phyloP scores from a whole-genome alignment of 2,888 invertebrate genomes.

The Hydroisotoma schaefferi region DNA sequence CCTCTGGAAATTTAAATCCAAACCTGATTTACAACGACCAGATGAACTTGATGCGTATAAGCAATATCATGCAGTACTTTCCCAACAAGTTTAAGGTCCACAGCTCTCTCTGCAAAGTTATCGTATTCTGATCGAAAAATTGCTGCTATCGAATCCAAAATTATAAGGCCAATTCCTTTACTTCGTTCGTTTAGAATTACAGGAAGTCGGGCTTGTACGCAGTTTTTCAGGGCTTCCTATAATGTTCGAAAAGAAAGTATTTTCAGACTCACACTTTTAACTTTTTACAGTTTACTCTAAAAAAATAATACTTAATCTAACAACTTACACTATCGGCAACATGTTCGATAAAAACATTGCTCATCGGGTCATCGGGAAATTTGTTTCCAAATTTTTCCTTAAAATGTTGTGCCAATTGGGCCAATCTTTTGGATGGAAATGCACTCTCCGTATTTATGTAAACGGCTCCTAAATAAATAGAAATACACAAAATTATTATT shows the following conservation, averaged over 20 bases:
- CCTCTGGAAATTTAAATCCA: neutral
- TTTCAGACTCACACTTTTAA: neutral
- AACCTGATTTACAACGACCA: slow-evolving; percentile 10
- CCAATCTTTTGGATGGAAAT: slow-evolving; percentile 68
- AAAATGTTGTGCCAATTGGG: slow-evolving; percentile 31
- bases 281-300: neutral
- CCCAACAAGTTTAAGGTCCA: neutral
- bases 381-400: slow-evolving; percentile 15
- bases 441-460: slow-evolving; percentile 75
- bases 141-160: slow-evolving; percentile 73
- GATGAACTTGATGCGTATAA: slow-evolving; percentile 33
- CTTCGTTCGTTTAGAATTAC: slow-evolving; percentile 56
- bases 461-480: slow-evolving; percentile 56
- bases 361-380: slow-evolving; percentile 48
- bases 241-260: slow-evolving; percentile 45
- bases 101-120: neutral
- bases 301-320: neutral
- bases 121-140: slow-evolving; percentile 62
- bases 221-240: slow-evolving; percentile 59
- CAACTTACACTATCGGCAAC: slow-evolving; percentile 58
- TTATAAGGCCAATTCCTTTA: slow-evolving; percentile 59
- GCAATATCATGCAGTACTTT: slow-evolving; percentile 50
- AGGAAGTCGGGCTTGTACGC: slow-evolving; percentile 58
- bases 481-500: slow-evolving; percentile 16
- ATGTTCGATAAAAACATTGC: slow-evolving; percentile 66